Evolutionary conservation across 2,113 vertebrate species (phyloP).

Genomic region (Phaethon lepturus): DNA sequence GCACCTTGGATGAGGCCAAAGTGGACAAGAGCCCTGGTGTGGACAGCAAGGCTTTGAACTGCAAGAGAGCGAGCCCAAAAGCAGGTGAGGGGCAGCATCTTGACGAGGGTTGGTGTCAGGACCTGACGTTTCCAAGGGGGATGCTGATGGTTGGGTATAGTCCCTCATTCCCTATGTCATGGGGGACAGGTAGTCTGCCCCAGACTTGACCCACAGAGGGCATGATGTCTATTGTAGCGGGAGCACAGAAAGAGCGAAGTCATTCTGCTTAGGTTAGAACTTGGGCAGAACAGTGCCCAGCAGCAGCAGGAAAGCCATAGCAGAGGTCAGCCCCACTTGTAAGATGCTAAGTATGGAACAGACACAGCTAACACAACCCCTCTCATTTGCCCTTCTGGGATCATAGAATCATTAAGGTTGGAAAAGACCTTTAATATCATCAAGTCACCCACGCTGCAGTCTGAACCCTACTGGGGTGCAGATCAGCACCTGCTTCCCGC

Average conservation of each 20-base stretch:
- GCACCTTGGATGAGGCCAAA: constrained; percentile 81
- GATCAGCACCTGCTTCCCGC: background rate
- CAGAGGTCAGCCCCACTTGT: background rate
- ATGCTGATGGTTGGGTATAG: background rate
- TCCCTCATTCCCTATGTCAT: fast-evolving
- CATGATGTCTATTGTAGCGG: background rate
- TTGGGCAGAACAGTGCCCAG: background rate
- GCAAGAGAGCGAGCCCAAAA: constrained; percentile 90
- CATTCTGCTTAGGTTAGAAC: background rate
- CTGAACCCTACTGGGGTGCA: fast-evolving
- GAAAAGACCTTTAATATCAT: no score
- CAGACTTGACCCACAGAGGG: background rate
- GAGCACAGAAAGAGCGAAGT: background rate
- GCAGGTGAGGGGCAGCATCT: constrained; percentile 81
- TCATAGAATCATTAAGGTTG: no score
- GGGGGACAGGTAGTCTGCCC: background rate
- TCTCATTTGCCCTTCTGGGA: background rate
- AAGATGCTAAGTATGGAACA: background rate
- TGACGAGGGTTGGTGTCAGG: background rate
- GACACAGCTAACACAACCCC: background rate
- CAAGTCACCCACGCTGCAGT: background rate
- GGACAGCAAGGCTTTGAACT: constrained; percentile 80
- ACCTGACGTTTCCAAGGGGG: background rate
- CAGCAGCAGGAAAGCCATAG: background rate
- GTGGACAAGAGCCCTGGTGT: constrained; percentile 76